A percentile compares a stretch with the other conserved stretches of the same genome.
phyloP scores from a whole-genome alignment of 2,113 vertebrate genomes.

The Xyrauchen texanus region DNA sequence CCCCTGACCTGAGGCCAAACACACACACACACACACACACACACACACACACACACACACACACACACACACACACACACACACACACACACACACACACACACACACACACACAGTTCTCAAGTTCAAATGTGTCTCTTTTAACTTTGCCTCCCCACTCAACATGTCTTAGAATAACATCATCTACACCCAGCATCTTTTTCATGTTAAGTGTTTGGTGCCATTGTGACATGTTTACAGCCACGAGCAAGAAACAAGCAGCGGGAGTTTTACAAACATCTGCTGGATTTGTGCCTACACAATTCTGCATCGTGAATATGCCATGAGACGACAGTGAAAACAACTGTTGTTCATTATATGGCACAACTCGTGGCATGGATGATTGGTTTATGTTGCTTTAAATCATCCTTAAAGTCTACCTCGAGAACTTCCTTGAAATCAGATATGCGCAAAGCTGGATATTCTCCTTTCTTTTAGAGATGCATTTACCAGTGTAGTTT shows the following conservation, averaged over 20 bases:
- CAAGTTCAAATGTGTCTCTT: constrained; percentile 12
- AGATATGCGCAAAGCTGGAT: too few species aligned
- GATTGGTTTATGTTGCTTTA: not conserved
- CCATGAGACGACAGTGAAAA: not conserved
- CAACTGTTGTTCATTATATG: not conserved
- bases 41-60: constrained; percentile 21
- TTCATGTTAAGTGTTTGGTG: not conserved
- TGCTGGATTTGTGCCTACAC: not conserved
- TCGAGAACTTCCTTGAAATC: too few species aligned
- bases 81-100: constrained; percentile 24
- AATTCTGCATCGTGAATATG: not conserved
- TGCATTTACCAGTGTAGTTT: too few species aligned
- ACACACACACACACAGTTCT: constrained; percentile 15
- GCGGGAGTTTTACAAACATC: constrained; percentile 27
- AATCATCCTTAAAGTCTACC: not conserved
- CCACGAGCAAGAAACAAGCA: constrained; percentile 21
- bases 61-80: constrained; percentile 26
- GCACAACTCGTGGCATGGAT: constrained; percentile 10
- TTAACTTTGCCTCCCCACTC: not conserved
- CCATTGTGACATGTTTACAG: constrained; percentile 6
- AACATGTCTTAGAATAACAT: not conserved
- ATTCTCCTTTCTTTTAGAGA: too few species aligned
- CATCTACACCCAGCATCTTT: not conserved
- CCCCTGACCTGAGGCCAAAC: constrained; percentile 61
- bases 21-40: constrained; percentile 22